These are phyloP conservation scores for Diachasmimorpha longicaudata DNA, from an alignment of 1,140 invertebrate species.

Conservation along the genomic window DNA sequence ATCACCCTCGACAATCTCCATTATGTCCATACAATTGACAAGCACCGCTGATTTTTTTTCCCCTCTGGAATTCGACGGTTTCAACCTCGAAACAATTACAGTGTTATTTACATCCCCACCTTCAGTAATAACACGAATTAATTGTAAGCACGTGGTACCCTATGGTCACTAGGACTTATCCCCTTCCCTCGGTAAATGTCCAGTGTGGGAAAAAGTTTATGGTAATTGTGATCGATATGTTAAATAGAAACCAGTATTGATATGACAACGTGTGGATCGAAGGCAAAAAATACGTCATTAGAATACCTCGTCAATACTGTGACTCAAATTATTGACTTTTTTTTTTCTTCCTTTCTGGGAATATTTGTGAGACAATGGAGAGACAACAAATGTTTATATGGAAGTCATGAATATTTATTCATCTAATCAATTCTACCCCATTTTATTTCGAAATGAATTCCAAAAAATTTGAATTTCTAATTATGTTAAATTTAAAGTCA, in stretches of 20 bases:
- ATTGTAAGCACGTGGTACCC: neutral
- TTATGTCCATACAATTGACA: conserved; percentile 8
- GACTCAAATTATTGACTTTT: neutral
- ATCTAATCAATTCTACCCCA: too few relatives aligned
- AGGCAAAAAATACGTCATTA: neutral
- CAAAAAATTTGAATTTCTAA: too few relatives aligned
- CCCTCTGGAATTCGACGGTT: neutral
- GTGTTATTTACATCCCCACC: conserved; percentile 11
- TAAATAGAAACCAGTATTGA: neutral
- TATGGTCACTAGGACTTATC: neutral
- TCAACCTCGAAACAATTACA: conserved; percentile 19
- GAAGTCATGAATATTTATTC: too few relatives aligned
- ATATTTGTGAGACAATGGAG: too few relatives aligned
- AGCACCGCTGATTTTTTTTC: conserved; percentile 13
- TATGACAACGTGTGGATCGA: neutral
- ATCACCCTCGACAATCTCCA: conserved; percentile 10
- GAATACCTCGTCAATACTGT: neutral
- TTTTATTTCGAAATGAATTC: too few relatives aligned
- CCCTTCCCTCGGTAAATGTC: neutral
- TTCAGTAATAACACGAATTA: neutral
- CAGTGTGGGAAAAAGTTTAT: neutral
- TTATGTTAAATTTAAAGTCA: too few relatives aligned
- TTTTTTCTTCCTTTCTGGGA: too few relatives aligned
- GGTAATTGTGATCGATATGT: conserved; percentile 7
- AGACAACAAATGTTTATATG: too few relatives aligned